Evolutionary conservation across 2,797 vertebrate species (phyloP).

Genomic region (Streptopelia turtur): DNA sequence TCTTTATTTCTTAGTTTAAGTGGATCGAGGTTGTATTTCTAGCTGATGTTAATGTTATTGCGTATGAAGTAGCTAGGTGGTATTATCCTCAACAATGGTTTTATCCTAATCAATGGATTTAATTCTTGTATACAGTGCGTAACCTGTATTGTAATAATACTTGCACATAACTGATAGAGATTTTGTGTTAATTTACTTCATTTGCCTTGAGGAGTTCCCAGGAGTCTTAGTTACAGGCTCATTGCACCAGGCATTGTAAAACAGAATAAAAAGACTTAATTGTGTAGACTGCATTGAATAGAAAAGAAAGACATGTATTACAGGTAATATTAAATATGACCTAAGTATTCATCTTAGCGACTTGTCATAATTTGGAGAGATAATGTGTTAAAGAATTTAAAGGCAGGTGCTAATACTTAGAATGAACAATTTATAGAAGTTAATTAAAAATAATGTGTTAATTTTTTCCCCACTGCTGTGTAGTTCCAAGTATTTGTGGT

Average conservation of each 20-base stretch:
- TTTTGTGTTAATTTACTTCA: slow-evolving; percentile 35
- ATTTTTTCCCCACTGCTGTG: neutral
- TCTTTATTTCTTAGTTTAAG: slow-evolving; percentile 6
- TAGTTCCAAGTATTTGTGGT: neutral
- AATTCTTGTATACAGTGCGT: neutral
- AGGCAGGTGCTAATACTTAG: neutral
- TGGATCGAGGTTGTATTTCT: neutral
- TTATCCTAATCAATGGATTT: neutral
- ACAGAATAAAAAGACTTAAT: neutral
- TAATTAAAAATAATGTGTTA: neutral
- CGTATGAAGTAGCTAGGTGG: neutral
- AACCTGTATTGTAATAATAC: neutral
- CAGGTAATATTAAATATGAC: neutral
- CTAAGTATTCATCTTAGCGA: neutral
- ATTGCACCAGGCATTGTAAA: neutral
- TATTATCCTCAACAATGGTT: neutral
- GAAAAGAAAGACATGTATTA: neutral
- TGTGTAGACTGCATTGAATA: neutral
- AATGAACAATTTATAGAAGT: neutral
- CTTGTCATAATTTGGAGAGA: neutral
- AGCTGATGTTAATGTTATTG: neutral
- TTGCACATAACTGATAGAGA: neutral
- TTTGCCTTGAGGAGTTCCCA: slow-evolving; percentile 19
- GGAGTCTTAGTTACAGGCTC: neutral
- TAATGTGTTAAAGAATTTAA: neutral